Conservation (phyloP, 2,113 vertebrate species). For the Aix galericulata region DNA sequence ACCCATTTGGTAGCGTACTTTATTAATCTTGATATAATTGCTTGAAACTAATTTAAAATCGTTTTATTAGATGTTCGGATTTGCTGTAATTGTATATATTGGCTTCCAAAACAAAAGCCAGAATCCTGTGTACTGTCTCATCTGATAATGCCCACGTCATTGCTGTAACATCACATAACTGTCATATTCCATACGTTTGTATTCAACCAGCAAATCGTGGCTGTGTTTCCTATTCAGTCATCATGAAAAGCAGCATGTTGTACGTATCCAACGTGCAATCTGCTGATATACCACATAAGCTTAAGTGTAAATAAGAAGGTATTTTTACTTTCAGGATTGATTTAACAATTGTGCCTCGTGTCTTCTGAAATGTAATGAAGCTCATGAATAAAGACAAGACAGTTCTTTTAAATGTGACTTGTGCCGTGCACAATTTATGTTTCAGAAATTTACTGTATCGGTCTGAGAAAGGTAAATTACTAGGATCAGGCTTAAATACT, state of each 20-base stretch:
- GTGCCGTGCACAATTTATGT: neutral
- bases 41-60: neutral
- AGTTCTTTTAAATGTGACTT: neutral
- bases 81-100: neutral
- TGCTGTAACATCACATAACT: neutral
- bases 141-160: neutral
- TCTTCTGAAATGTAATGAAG: conserved; percentile 13
- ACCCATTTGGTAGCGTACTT: neutral
- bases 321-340: conserved; percentile 30
- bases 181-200: neutral
- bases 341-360: neutral
- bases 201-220: neutral
- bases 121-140: neutral
- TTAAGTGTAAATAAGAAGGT: neutral
- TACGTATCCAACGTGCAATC: neutral
- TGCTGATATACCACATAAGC: neutral
- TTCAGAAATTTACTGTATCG: conserved; percentile 9
- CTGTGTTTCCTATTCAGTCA: neutral
- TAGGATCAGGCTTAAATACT: neutral
- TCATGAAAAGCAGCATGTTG: conserved; percentile 4
- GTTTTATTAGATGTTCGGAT: neutral
- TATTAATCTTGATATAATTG: neutral
- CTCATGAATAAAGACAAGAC: neutral
- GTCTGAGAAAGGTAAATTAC: neutral
- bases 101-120: neutral